Conservation (phyloP, 2,797 vertebrate genomes). For the Melanotaenia parkinsoni region DNA sequence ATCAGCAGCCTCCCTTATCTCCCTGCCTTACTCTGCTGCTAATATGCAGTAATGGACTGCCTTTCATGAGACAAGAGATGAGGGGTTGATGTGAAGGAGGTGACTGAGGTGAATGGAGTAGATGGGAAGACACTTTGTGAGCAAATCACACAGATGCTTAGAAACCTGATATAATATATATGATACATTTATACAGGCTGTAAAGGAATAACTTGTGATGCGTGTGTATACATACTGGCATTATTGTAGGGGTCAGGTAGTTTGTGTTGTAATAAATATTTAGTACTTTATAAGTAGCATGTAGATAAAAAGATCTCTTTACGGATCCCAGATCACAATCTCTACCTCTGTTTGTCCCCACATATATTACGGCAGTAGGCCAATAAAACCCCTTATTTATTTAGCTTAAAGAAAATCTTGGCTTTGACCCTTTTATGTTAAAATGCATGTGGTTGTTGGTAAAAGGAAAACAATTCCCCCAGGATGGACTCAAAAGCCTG, state of each 20-base stretch:
- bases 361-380: slow-evolving; percentile 59
- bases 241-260: neutral
- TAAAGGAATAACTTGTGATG: slow-evolving; percentile 6
- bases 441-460: slow-evolving; percentile 63
- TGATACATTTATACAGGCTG: neutral
- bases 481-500: slow-evolving; percentile 64
- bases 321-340: slow-evolving; percentile 34
- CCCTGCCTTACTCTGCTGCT: slow-evolving; percentile 71
- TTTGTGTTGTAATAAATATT: slow-evolving; percentile 7
- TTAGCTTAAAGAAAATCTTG: slow-evolving; percentile 63
- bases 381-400: slow-evolving; percentile 58
- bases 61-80: slow-evolving; percentile 74
- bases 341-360: slow-evolving; percentile 12
- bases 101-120: slow-evolving; percentile 66
- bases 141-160: slow-evolving; percentile 46
- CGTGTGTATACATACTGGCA: slow-evolving; percentile 13
- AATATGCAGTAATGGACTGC: slow-evolving; percentile 80
- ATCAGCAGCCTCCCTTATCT: slow-evolving; percentile 79
- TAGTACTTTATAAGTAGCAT: slow-evolving; percentile 10
- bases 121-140: slow-evolving; percentile 54
- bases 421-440: slow-evolving; percentile 63
- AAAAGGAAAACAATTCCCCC: slow-evolving; percentile 67
- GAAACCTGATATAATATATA: slow-evolving; percentile 16
- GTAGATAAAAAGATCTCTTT: slow-evolving; percentile 15
- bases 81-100: slow-evolving; percentile 70